These are phyloP conservation scores for Columba livia DNA, from an alignment of 2,113 vertebrate species.

Conservation along the genomic window DNA sequence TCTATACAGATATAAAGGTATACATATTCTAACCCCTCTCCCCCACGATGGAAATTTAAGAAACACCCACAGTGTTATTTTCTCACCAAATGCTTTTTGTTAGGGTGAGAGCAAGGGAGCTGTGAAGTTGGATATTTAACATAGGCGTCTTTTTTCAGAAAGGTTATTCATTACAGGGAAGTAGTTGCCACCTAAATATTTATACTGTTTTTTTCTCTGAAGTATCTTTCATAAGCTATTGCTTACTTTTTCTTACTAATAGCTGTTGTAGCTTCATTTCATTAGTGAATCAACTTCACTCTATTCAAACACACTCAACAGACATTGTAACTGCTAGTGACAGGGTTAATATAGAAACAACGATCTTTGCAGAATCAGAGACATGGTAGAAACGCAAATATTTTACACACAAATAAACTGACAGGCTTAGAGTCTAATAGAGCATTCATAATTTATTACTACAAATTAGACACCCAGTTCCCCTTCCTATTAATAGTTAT, in stretches of 20 bases:
- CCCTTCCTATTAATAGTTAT: background rate
- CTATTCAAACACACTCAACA: background rate
- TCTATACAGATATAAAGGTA: background rate
- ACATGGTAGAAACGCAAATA: background rate
- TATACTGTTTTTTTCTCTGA: background rate
- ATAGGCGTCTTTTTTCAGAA: background rate
- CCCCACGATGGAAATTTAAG: rapidly evolving
- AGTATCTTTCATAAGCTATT: rapidly evolving
- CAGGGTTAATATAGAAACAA: background rate
- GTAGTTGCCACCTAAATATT: background rate
- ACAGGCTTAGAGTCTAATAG: background rate
- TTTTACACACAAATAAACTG: background rate
- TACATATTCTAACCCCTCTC: background rate
- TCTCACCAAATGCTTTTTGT: background rate
- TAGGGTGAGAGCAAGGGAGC: background rate
- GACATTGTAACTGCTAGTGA: background rate
- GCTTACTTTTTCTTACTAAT: background rate
- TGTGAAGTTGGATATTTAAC: background rate
- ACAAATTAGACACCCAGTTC: background rate
- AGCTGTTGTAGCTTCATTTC: background rate
- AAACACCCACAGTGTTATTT: background rate
- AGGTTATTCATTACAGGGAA: background rate
- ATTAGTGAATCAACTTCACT: background rate
- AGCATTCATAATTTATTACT: background rate
- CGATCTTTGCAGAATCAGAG: background rate